Evolutionary conservation across 2,888 invertebrate species (phyloP).

Genomic region (Flexamia atlantica): DNA sequence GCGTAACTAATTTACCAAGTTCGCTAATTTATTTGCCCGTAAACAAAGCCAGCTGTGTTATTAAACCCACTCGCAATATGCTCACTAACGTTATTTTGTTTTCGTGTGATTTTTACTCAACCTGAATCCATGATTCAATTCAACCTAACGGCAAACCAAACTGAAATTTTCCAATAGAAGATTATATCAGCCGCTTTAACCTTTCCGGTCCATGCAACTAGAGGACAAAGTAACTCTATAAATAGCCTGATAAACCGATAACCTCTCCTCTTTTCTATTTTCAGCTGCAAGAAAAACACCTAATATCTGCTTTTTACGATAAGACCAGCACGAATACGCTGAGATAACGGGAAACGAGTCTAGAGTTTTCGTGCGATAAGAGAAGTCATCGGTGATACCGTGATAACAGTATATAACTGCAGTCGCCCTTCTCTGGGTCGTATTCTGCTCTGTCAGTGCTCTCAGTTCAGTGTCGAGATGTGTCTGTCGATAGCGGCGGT

Average conservation of each 20-base stretch:
- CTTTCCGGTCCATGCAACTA: background rate
- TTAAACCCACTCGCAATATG: too few relatives aligned
- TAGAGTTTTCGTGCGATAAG: background rate
- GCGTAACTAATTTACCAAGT: too few relatives aligned
- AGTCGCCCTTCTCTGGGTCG: background rate
- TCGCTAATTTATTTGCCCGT: too few relatives aligned
- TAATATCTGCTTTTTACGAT: background rate
- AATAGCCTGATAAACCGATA: background rate
- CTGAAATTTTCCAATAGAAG: background rate
- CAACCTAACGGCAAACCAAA: too few relatives aligned
- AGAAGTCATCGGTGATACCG: slow-evolving; percentile 2
- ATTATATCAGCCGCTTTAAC: background rate
- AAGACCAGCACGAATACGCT: background rate
- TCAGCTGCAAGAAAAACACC: background rate
- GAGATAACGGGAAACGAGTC: background rate
- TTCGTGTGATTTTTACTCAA: too few relatives aligned
- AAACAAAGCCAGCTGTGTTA: too few relatives aligned
- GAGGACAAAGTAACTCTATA: background rate
- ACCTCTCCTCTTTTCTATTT: background rate
- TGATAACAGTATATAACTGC: slow-evolving; percentile 7
- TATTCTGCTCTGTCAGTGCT: background rate
- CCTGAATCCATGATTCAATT: too few relatives aligned
- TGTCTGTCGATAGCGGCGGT: background rate
- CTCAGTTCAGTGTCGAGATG: too few relatives aligned
- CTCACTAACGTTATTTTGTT: too few relatives aligned